Evolutionary conservation across 2,113 vertebrate species (phyloP).

Genomic region (Brachirus orientalis): DNA sequence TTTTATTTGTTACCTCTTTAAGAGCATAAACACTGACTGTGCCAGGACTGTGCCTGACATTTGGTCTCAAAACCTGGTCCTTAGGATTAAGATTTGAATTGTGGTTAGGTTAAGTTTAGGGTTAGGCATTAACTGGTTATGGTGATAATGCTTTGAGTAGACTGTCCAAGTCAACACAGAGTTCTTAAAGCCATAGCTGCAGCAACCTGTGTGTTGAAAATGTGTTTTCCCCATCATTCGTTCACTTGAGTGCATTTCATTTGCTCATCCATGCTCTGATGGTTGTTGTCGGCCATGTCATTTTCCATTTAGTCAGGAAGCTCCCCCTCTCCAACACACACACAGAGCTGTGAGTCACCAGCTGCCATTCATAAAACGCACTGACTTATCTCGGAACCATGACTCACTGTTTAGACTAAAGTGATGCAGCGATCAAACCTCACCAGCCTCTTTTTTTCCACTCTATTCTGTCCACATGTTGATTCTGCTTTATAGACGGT

Average conservation of each 20-base stretch:
- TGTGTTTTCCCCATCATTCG: background rate
- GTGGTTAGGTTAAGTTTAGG: too few species aligned
- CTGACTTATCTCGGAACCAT: constrained; percentile 20
- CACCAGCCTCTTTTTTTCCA: constrained; percentile 37
- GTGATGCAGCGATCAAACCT: constrained; percentile 20
- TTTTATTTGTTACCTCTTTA: too few species aligned
- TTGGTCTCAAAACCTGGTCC: too few species aligned
- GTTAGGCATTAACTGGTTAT: too few species aligned
- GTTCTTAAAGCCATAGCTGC: too few species aligned
- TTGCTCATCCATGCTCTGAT: background rate
- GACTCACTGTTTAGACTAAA: constrained; percentile 31
- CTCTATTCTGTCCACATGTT: background rate
- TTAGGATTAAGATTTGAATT: too few species aligned
- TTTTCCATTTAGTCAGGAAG: background rate
- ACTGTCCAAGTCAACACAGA: too few species aligned
- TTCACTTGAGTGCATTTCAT: background rate
- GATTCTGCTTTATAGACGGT: constrained; percentile 11
- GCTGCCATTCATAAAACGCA: constrained; percentile 45
- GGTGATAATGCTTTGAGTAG: too few species aligned
- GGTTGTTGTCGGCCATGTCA: background rate
- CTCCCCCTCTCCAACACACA: background rate
- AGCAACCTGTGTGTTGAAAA: too few species aligned
- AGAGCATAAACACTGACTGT: too few species aligned
- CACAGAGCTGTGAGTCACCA: constrained; percentile 8
- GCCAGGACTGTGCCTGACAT: too few species aligned